Conservation (phyloP, 2,113 vertebrate species). For the Varanus komodoensis region DNA sequence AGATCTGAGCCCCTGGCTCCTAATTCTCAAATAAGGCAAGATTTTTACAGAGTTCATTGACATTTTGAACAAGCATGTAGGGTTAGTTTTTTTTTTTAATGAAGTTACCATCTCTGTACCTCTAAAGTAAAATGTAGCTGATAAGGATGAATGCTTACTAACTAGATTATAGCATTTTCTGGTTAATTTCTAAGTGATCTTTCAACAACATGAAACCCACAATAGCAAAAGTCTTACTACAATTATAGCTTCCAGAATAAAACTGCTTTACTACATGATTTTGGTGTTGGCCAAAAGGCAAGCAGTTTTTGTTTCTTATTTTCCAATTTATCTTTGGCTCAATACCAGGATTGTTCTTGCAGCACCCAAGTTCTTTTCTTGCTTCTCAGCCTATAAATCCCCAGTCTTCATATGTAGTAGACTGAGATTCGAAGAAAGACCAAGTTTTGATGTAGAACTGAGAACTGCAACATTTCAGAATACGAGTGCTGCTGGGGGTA, state of each 20-base stretch:
- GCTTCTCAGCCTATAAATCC: not conserved
- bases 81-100: not conserved
- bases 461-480: not conserved
- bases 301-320: not conserved
- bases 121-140: not conserved
- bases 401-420: not conserved
- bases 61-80: not conserved
- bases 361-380: not conserved
- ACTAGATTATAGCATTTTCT: not conserved
- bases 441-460: not conserved
- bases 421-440: not conserved
- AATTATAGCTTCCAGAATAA: not conserved
- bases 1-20: not conserved
- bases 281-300: not conserved
- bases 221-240: not conserved
- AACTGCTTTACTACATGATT: not conserved
- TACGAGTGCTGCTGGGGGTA: too few relatives aligned
- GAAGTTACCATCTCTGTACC: not conserved
- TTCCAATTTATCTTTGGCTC: not conserved
- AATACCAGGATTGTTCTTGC: not conserved
- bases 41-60: not conserved
- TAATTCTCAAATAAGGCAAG: not conserved
- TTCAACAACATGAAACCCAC: not conserved
- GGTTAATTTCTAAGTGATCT: not conserved
- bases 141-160: not conserved